phyloP scores from a whole-genome alignment of 2,113 vertebrate genomes.

The Apteryx owenii region DNA sequence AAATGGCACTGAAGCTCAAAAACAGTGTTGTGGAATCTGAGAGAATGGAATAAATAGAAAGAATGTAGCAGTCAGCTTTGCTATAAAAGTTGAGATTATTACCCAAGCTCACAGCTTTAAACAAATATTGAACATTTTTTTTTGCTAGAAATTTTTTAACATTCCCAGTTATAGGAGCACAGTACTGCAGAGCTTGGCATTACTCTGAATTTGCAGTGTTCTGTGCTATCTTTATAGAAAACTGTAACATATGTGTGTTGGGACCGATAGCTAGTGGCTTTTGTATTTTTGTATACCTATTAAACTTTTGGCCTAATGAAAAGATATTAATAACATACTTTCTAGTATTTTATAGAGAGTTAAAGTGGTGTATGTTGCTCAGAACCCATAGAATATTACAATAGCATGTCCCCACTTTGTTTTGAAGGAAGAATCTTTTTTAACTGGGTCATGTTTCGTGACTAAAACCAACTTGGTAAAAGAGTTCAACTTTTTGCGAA shows the following conservation, averaged over 20 bases:
- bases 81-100: background rate
- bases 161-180: background rate
- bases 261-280: background rate
- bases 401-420: background rate
- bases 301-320: background rate
- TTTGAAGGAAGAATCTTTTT: slow-evolving; percentile 2
- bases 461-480: background rate
- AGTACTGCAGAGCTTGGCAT: background rate
- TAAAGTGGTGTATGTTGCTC: background rate
- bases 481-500: background rate
- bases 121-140: background rate
- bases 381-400: background rate
- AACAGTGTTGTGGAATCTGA: slow-evolving; percentile 1
- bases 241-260: background rate
- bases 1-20: background rate
- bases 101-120: background rate
- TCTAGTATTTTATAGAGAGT: background rate
- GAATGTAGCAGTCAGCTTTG: background rate
- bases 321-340: background rate
- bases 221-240: background rate
- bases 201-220: background rate
- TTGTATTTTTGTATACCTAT: background rate
- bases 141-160: background rate
- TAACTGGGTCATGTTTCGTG: background rate
- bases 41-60: background rate